A percentile compares a stretch with the other conserved stretches of the same genome.
These are phyloP conservation scores for Dipodomys ordii DNA, from an alignment of 2,113 vertebrate species.

Conservation along the genomic window DNA sequence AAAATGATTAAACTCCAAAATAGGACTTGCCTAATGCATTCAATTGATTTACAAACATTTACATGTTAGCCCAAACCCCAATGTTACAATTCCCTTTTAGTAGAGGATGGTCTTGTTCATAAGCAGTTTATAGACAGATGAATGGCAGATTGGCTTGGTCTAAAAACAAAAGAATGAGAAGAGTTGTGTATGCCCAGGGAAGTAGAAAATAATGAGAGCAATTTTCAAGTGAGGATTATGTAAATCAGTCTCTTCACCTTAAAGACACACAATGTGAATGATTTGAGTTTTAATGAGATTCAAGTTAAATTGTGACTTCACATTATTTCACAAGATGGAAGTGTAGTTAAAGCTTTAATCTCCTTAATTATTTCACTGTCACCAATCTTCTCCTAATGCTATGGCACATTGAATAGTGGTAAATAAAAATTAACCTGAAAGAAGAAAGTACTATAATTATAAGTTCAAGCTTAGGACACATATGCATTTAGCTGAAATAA, in stretches of 20 bases:
- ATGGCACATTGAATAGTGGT: neutral
- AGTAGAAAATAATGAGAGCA: conserved; percentile 39
- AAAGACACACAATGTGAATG: conserved; percentile 2
- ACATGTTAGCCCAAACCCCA: neutral
- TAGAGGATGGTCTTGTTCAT: neutral
- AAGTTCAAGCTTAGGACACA: neutral
- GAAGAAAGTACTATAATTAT: neutral
- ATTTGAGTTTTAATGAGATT: neutral
- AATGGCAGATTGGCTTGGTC: conserved; percentile 26
- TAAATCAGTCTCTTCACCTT: conserved; percentile 3
- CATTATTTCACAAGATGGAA: conserved; percentile 6
- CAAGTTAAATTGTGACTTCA: conserved; percentile 5
- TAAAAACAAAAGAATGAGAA: conserved; percentile 57
- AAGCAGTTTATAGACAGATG: conserved; percentile 21
- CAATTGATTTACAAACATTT: conserved; percentile 49
- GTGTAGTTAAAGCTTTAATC: conserved; percentile 14
- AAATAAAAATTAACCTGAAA: neutral
- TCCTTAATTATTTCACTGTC: neutral
- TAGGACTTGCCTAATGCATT: neutral
- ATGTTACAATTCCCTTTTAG: neutral
- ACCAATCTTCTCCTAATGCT: neutral
- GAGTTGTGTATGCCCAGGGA: neutral
- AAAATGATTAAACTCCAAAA: neutral
- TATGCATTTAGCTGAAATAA: conserved; percentile 1
- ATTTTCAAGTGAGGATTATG: conserved; percentile 35